Conservation (phyloP, 2,888 invertebrate species). For the Mellilla xanthometata region DNA sequence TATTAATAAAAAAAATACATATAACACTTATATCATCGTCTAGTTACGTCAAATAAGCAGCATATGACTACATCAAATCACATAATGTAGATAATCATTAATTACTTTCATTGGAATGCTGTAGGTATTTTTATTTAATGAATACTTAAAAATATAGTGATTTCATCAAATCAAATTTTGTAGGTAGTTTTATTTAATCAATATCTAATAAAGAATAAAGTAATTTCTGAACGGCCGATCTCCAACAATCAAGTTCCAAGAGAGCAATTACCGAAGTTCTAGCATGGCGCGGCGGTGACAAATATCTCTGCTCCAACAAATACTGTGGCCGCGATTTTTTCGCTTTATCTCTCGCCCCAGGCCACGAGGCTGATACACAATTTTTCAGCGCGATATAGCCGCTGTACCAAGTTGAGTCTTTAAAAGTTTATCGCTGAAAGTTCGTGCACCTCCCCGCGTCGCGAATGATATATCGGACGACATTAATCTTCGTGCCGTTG, state of each 20-base stretch:
- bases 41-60: no score
- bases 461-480: slow-evolving; percentile 67
- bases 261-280: slow-evolving; percentile 75
- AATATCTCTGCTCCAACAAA: slow-evolving; percentile 76
- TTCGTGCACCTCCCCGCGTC: slow-evolving; percentile 68
- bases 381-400: slow-evolving; percentile 75
- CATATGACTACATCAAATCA: no score
- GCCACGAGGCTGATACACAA: slow-evolving; percentile 70
- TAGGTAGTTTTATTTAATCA: no score
- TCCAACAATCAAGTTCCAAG: slow-evolving; percentile 49
- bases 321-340: slow-evolving; percentile 68
- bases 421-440: slow-evolving; percentile 78
- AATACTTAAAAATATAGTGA: no score
- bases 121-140: no score
- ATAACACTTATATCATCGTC: no score
- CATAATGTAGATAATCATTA: no score
- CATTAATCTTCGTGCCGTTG: slow-evolving; percentile 67
- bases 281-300: slow-evolving; percentile 54
- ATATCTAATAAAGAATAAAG: slow-evolving; percentile 2
- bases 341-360: slow-evolving; percentile 73
- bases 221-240: slow-evolving; percentile 19
- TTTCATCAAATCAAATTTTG: no score
- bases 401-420: slow-evolving; percentile 71
- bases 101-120: no score
- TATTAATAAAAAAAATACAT: no score